Percentiles rank a stretch among this genome's conserved stretches.
Conservation (phyloP, 1,140 invertebrate genomes). For the Acromyrmex echinatior region DNA sequence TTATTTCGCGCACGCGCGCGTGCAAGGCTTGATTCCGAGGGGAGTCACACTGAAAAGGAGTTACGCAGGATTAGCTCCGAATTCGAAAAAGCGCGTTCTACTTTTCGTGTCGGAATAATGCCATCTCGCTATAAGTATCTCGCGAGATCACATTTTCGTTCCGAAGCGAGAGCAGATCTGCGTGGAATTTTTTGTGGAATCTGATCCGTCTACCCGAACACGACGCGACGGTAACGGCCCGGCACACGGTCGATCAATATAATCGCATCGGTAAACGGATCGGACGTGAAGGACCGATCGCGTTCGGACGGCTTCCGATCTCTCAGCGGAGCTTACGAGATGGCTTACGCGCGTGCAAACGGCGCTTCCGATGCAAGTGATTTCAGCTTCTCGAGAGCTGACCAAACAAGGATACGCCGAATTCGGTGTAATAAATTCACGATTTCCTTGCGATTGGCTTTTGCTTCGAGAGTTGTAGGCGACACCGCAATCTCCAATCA, state of each 20-base stretch:
- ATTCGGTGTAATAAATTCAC: constrained; percentile 78
- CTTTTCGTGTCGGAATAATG: constrained; percentile 17
- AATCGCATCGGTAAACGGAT: constrained; percentile 65
- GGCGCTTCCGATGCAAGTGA: constrained; percentile 46
- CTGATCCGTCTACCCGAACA: neutral
- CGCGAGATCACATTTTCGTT: constrained; percentile 51
- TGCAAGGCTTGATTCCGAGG: neutral
- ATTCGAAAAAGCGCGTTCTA: constrained; percentile 36
- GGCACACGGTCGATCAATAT: constrained; percentile 54
- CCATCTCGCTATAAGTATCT: constrained; percentile 20
- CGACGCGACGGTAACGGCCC: neutral
- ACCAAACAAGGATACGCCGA: constrained; percentile 77
- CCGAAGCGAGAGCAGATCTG: constrained; percentile 29
- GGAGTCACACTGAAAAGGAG: neutral
- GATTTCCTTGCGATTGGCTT: constrained; percentile 75
- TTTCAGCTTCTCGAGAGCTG: constrained; percentile 71
- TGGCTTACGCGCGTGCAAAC: constrained; percentile 57
- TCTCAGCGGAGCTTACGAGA: constrained; percentile 37
- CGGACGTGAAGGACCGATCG: constrained; percentile 56
- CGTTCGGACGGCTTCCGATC: constrained; percentile 56
- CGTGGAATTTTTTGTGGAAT: constrained; percentile 1
- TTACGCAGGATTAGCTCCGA: constrained; percentile 47
- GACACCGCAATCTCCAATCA: constrained; percentile 75
- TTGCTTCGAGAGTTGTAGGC: constrained; percentile 9
- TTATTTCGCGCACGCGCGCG: constrained; percentile 24